phyloP scores from a whole-genome alignment of 92 coral and sea anemone genomes.

The Zoanthus sansibaricus region DNA sequence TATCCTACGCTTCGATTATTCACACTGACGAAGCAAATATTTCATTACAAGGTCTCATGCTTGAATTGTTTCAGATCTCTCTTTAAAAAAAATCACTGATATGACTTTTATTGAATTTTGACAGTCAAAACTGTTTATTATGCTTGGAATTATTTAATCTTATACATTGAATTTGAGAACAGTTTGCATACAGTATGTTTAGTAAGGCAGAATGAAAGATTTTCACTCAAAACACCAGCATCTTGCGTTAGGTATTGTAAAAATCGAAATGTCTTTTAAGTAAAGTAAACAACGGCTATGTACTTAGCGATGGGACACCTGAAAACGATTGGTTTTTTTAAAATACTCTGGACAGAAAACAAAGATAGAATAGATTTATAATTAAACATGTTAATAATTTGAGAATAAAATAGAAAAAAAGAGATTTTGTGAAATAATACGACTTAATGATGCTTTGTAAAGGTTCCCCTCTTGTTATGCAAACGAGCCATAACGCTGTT shows the following conservation, averaged over 20 bases:
- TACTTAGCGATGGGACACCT: neutral
- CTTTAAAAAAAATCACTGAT: no score
- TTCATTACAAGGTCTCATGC: no score
- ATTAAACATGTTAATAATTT: neutral
- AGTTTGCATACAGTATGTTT: no score
- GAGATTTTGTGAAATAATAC: neutral
- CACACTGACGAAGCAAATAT: no score
- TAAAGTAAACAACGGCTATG: neutral
- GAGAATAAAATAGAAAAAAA: neutral
- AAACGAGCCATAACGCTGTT: neutral
- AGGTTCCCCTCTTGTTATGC: neutral
- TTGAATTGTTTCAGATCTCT: no score
- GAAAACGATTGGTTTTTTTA: neutral
- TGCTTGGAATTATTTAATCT: no score
- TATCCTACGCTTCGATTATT: no score
- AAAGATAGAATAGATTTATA: neutral
- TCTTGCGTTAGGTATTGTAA: neutral
- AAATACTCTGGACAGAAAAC: neutral
- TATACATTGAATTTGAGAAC: no score
- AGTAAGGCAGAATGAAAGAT: no score
- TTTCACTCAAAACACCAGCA: neutral
- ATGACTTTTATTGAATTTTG: no score
- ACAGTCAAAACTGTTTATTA: no score
- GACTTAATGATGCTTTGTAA: neutral
- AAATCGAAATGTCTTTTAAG: neutral